These are phyloP conservation scores for Scaptomyza hsui DNA, from an alignment of 1,140 invertebrate genomes.

Conservation along the genomic window DNA sequence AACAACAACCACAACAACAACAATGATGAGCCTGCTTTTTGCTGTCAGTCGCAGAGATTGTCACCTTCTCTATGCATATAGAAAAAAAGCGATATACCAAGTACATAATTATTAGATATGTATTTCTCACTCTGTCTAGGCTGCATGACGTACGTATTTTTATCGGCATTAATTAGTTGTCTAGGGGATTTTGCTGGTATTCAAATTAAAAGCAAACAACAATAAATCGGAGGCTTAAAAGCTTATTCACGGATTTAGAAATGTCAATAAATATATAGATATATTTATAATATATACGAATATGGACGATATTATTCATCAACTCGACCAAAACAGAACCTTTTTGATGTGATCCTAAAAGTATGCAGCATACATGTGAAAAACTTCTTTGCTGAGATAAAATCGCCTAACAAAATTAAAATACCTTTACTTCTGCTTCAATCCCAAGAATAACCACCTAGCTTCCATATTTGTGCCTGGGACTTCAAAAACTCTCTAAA, in stretches of 20 bases:
- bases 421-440: too few species aligned
- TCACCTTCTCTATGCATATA: constrained; percentile 9
- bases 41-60: constrained; percentile 63
- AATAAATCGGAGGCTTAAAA: not conserved
- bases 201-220: not conserved
- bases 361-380: constrained; percentile 15
- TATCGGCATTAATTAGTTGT: constrained; percentile 1
- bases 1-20: constrained; percentile 42
- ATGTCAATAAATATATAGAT: not conserved
- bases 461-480: too few species aligned
- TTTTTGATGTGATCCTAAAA: constrained; percentile 23
- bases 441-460: too few species aligned
- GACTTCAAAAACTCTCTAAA: not conserved
- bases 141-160: not conserved
- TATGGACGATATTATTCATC: too few species aligned
- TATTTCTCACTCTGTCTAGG: not conserved
- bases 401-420: too few species aligned
- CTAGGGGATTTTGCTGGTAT: constrained; percentile 4
- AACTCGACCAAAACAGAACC: too few species aligned
- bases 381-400: not conserved
- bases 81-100: constrained; percentile 9
- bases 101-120: constrained; percentile 7
- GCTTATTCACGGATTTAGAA: constrained; percentile 1
- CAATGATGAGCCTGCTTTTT: constrained; percentile 13
- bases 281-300: not conserved